Evolutionary conservation across 2,797 vertebrate genomes (phyloP).

Genomic region (Crypturellus tataupa): DNA sequence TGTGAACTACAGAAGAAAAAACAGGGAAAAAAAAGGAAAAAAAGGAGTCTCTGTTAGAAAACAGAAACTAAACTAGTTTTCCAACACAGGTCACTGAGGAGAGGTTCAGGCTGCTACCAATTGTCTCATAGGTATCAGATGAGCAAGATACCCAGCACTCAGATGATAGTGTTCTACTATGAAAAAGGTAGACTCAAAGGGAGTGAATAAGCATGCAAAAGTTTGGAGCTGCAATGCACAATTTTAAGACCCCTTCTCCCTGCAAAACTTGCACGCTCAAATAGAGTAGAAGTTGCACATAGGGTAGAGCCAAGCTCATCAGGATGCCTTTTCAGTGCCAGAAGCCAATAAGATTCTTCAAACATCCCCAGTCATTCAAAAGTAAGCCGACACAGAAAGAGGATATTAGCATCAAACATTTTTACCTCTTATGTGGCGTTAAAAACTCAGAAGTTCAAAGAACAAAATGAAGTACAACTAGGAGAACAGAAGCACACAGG

Average conservation of each 20-base stretch:
- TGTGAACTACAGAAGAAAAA: slow-evolving; percentile 55
- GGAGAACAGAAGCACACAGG: slow-evolving; percentile 4
- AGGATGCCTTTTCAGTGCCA: not conserved
- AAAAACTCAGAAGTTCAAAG: slow-evolving; percentile 1
- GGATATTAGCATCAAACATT: not conserved
- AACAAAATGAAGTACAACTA: not conserved
- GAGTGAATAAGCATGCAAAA: slow-evolving; percentile 27
- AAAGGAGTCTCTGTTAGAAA: not conserved
- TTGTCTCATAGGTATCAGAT: slow-evolving; percentile 33
- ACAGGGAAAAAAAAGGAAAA: slow-evolving; percentile 45
- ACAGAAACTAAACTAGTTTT: slow-evolving; percentile 36
- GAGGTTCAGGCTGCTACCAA: not conserved
- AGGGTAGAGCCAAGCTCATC: not conserved
- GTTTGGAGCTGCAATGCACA: not conserved
- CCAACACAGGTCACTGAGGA: not conserved
- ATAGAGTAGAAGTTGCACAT: not conserved
- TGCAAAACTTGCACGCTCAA: not conserved
- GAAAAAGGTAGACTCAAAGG: slow-evolving; percentile 2
- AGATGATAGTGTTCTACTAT: not conserved
- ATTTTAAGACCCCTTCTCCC: slow-evolving; percentile 1
- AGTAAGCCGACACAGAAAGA: not conserved
- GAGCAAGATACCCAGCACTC: slow-evolving; percentile 27
- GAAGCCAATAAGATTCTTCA: not conserved
- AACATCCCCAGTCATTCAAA: not conserved
- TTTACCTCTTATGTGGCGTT: not conserved